Conservation (phyloP, 2,113 vertebrate genomes). For the Amia ocellicauda region DNA sequence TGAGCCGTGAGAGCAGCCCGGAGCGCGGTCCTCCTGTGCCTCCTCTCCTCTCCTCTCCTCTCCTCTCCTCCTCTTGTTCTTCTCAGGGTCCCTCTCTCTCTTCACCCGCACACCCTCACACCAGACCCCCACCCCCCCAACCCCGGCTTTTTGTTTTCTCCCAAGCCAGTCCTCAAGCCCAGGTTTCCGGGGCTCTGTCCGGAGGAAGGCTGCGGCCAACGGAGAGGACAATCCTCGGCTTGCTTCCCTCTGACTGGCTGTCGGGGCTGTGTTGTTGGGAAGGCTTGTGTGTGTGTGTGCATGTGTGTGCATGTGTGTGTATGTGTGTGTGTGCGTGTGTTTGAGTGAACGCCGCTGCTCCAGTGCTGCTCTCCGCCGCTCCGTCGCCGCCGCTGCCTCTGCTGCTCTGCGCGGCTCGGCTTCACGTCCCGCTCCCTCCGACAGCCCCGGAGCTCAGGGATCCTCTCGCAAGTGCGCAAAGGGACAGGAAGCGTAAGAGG, state of each 20-base stretch:
- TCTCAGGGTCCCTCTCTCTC: constrained; percentile 19
- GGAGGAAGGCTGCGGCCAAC: constrained; percentile 28
- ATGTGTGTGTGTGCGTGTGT: constrained; percentile 35
- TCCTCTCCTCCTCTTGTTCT: constrained; percentile 22
- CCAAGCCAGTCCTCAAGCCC: constrained; percentile 24
- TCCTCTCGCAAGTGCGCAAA: constrained; percentile 41
- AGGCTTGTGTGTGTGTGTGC: constrained; percentile 10
- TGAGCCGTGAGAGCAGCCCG: too few species aligned
- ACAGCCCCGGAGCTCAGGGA: constrained; percentile 38
- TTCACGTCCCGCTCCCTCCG: constrained; percentile 44
- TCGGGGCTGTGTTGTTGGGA: constrained; percentile 34
- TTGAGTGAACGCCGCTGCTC: constrained; percentile 37
- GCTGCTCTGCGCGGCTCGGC: constrained; percentile 45
- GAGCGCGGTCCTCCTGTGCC: too few species aligned
- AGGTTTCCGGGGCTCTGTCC: constrained; percentile 28
- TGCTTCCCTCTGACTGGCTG: constrained; percentile 27
- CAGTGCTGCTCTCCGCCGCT: constrained; percentile 25
- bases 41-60: background rate
- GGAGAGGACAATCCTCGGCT: constrained; percentile 31
- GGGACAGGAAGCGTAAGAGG: constrained; percentile 10
- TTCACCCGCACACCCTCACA: constrained; percentile 28
- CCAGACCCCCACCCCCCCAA: constrained; percentile 24
- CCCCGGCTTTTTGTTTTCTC: constrained; percentile 29
- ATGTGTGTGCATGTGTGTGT: constrained; percentile 38
- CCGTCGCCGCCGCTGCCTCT: constrained; percentile 36